Base-by-base conservation (phyloP, 2,113 vertebrate genomes). In the Varanus komodoensis region DNA sequence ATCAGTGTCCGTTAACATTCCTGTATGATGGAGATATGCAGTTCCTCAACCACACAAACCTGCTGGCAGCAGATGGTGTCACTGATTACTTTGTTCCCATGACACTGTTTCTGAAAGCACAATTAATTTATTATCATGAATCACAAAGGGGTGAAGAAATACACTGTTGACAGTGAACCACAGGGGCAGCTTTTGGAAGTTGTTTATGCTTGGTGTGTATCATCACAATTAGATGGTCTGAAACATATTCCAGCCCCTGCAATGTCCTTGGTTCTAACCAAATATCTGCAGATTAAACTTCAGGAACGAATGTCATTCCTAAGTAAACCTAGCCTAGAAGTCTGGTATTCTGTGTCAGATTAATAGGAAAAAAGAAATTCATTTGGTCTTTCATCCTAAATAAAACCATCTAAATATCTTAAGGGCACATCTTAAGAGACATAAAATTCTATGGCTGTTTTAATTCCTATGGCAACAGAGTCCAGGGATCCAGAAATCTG, bases 51-150 rank as follows among this genome's bases (percentile, higher is more conserved):
- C 17, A 0, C 1, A 78, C 92, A 93, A 94, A 11, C 88, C 61
- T 89, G 89, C 84, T 86, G 79, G 17, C 86, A 91, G 91, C 94
- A 95, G 94, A 95, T 92, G 95, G 93, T 94, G 93, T 86, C 92
- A 92, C 73, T 7, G 29, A 92, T 61, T 87, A 93, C 89, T 95
- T 91, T 93, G 94, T 69, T 89, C 90, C 93, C 95, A 73, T 61
- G 77, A 86, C 71, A 19, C 90, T 50, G 89, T 69, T 93, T 84
- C 8, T 0, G 52, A 52, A 94, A 87, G 57, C 85, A 67, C 90
- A 50, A 87, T 93, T 92, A 86, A 87, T 4, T 88, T 86, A 89
- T 87, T 87, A 75, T 87, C 48, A 57, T 61, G 48, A 85, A 71
- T 85, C 83, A 89, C 83, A 90, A 86, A 86, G 14, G 48, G 27